Percentiles rank a stretch among this genome's conserved stretches.
Conservation (phyloP, 2,113 vertebrate species). For the Semicossyphus pulcher region DNA sequence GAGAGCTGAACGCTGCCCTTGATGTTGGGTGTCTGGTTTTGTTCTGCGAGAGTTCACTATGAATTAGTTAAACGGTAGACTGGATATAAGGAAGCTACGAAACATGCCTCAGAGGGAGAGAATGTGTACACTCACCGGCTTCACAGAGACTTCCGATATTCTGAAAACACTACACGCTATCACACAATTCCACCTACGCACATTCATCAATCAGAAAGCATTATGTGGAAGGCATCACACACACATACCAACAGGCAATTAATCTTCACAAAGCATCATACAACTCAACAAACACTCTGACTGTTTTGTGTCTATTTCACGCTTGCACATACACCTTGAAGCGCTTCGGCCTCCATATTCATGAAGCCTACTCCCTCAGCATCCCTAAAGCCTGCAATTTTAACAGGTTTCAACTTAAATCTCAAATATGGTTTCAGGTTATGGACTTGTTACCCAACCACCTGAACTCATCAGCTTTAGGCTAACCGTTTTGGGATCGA, state of each 20-base stretch:
- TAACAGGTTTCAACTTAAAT: conserved; percentile 60
- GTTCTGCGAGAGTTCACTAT: conserved; percentile 78
- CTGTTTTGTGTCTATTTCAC: conserved; percentile 65
- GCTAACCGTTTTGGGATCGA: conserved; percentile 32
- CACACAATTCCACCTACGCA: conserved; percentile 78
- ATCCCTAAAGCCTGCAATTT: conserved; percentile 61
- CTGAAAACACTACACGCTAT: conserved; percentile 65
- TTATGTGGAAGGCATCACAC: conserved; percentile 61
- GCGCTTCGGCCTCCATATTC: conserved; percentile 80
- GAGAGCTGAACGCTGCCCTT: conserved; percentile 76
- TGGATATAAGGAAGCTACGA: conserved; percentile 76
- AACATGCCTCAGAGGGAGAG: conserved; percentile 77
- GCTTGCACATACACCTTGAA: conserved; percentile 77
- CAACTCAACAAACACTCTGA: conserved; percentile 66
- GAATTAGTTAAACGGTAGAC: conserved; percentile 81
- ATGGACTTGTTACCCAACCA: conserved; percentile 46
- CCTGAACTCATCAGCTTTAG: conserved; percentile 31
- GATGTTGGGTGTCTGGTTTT: conserved; percentile 80
- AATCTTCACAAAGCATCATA: conserved; percentile 69
- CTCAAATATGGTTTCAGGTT: conserved; percentile 73
- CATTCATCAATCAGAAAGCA: conserved; percentile 73
- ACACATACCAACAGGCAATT: conserved; percentile 73
- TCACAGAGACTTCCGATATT: conserved; percentile 75
- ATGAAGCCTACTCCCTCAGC: conserved; percentile 76
- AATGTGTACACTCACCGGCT: conserved; percentile 75